Conservation (phyloP, 2,113 vertebrate species). For the Vulpes vulpes region DNA sequence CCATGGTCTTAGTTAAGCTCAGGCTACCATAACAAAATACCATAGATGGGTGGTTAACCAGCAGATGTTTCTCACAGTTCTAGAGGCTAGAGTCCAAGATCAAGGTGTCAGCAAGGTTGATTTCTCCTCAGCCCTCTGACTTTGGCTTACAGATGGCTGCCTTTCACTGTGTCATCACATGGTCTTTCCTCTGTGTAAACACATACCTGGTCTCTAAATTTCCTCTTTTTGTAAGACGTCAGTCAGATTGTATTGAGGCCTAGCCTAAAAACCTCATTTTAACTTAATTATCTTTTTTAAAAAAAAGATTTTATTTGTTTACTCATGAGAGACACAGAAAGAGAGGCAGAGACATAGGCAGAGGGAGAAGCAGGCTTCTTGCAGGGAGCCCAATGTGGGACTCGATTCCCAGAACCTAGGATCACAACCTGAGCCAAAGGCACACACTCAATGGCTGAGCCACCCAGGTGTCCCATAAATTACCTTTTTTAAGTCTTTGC, state of each 20-base stretch:
- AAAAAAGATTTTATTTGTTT: no score
- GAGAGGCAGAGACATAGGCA: no score
- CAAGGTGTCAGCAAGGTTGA: fast-evolving
- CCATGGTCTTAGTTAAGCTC: background rate
- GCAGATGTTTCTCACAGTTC: background rate
- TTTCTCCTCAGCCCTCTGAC: background rate
- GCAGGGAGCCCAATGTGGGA: no score
- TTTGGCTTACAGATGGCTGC: background rate
- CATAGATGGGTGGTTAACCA: background rate
- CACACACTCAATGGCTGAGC: no score
- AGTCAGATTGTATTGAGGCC: background rate
- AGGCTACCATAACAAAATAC: background rate
- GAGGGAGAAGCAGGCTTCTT: no score
- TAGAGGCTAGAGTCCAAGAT: background rate
- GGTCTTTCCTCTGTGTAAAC: background rate
- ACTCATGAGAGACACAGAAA: no score
- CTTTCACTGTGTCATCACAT: fast-evolving
- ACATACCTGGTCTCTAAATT: background rate
- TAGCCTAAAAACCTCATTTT: background rate
- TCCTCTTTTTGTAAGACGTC: background rate
- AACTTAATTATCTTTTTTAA: background rate
- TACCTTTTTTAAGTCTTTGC: background rate
- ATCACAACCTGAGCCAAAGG: no score
- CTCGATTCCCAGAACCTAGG: no score
- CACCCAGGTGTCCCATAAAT: background rate